Evolutionary conservation across 1,140 invertebrate genomes (phyloP), one percentile per base, ranked within the genome.

Genomic region (Bilobella aurantiaca): DNA sequence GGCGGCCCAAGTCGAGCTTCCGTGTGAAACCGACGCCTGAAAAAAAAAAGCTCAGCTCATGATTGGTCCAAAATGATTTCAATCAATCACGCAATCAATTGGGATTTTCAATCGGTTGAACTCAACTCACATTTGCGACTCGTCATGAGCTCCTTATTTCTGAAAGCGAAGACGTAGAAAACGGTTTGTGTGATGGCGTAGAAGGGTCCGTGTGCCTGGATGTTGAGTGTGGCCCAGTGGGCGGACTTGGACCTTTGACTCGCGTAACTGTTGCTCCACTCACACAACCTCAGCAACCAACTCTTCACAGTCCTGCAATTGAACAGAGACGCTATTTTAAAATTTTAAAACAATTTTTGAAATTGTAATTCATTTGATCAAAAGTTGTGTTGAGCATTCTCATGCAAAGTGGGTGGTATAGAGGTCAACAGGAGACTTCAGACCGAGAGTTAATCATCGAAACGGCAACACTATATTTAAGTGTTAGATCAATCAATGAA

Each of bases 81-180:
- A n/a, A n/a, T n/a, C n/a, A n/a, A n/a, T n/a, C n/a, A n/a, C n/a
- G n/a, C n/a, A n/a, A n/a, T n/a, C n/a, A n/a, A n/a, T n/a, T n/a
- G n/a, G n/a, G n/a, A n/a, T n/a, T n/a, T n/a, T n/a, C n/a, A n/a
- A n/a, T n/a, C n/a, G n/a, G n/a, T n/a, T n/a, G n/a, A n/a, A n/a
- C n/a, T n/a, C n/a, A n/a, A n/a, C 81, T 83, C 79, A 90, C 88
- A 84, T 80, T 86, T 86, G 73, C 84, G 85, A 69, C 77, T 84
- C 65, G 83, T 81, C 63, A 90, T 84, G 65, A 96, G 80, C 75
- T 94, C 89, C 73, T 86, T 86, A 74, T 91, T 86, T 69, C 90
- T 86, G 76, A 94, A 95, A 0, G 88, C 85, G 63, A 96, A 85
- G 1, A 94, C 79, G 78, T 96, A 94, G 76, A 97, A 96, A 31